Conservation (phyloP, 2,113 vertebrate species). For the Mellivora capensis region DNA sequence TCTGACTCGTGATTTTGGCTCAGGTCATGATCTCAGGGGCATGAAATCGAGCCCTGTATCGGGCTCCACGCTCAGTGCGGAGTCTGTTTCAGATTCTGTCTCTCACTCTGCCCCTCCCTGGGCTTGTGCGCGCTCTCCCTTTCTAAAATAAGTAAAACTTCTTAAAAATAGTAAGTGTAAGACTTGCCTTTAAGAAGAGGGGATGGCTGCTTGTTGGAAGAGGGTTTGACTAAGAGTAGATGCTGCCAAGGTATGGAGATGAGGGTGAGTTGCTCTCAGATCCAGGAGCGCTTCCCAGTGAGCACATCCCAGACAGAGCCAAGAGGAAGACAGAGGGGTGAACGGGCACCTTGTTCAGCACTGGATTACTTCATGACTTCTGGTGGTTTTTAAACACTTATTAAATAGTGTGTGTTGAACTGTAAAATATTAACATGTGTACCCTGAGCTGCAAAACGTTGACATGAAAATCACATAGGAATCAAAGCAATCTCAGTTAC, state of each 20-base stretch:
- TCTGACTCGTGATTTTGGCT: background rate
- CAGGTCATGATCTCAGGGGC: background rate
- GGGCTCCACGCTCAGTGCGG: background rate
- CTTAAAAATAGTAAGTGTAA: background rate
- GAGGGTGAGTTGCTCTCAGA: background rate
- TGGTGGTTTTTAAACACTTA: background rate
- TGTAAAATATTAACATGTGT: background rate
- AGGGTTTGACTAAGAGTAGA: background rate
- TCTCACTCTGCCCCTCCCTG: background rate
- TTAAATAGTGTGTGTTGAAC: background rate
- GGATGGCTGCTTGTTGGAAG: background rate
- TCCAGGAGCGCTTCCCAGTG: background rate
- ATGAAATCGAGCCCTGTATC: background rate
- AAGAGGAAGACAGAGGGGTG: background rate
- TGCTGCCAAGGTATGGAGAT: background rate
- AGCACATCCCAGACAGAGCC: background rate
- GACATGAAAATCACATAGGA: background rate
- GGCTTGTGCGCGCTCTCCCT: background rate
- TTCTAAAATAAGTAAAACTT: background rate
- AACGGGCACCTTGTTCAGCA: background rate
- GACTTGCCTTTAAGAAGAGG: background rate
- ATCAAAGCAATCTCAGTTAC: background rate
- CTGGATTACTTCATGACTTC: background rate
- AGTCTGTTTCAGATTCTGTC: background rate
- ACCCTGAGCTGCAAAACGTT: background rate